These are phyloP conservation scores for Tricholauxania praeusta DNA, from an alignment of 2,888 invertebrate species.

Conservation along the genomic window DNA sequence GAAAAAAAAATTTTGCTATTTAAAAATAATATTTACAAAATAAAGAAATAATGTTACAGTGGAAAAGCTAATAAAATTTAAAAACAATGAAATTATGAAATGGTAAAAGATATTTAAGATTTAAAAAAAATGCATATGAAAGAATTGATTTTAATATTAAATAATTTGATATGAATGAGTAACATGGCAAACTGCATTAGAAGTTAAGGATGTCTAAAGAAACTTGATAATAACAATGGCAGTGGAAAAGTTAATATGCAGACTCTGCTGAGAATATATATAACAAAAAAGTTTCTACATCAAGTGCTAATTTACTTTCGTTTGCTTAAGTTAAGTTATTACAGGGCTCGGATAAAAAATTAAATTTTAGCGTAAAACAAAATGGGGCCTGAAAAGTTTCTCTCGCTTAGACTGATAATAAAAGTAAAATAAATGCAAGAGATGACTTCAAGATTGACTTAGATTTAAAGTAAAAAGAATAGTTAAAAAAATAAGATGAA, in stretches of 20 bases:
- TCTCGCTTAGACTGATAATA: too few relatives aligned
- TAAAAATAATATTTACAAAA: slow-evolving; percentile 64
- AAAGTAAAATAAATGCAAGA: slow-evolving; percentile 23
- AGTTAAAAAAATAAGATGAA: background rate
- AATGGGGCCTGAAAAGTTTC: too few relatives aligned
- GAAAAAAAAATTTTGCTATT: slow-evolving; percentile 55
- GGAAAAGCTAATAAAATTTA: slow-evolving; percentile 25
- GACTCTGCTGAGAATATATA: too few relatives aligned
- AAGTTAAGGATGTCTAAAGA: slow-evolving; percentile 7
- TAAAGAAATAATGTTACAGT: slow-evolving; percentile 31
- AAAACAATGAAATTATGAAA: slow-evolving; percentile 46
- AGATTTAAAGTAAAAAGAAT: slow-evolving; percentile 24
- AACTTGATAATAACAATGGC: background rate
- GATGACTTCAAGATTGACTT: slow-evolving; percentile 42
- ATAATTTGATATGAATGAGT: slow-evolving; percentile 32
- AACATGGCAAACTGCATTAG: background rate
- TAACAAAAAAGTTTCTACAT: too few relatives aligned
- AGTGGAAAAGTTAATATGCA: too few relatives aligned
- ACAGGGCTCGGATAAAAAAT: too few relatives aligned
- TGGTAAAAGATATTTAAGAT: slow-evolving; percentile 42
- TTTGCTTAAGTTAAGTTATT: too few relatives aligned
- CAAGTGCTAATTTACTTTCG: too few relatives aligned
- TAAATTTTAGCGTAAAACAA: too few relatives aligned
- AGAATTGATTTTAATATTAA: slow-evolving; percentile 29
- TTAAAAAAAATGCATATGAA: slow-evolving; percentile 36